Evolutionary conservation across 2,888 invertebrate species (phyloP), one percentile per base, ranked within the genome.

Genomic region (Plemyria rubiginata): DNA sequence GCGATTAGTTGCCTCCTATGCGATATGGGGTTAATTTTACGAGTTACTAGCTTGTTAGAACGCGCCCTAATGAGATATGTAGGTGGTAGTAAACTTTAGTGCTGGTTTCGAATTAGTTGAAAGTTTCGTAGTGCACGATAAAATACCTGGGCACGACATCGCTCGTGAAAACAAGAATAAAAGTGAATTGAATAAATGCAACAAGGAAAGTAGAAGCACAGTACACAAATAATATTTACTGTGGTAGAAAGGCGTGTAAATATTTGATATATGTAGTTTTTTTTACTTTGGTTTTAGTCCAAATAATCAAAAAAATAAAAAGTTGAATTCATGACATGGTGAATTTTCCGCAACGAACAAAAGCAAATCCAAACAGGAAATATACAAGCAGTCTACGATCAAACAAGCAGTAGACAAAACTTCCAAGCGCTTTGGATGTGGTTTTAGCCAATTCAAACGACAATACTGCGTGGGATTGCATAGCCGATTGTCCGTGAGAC

Each of bases 11-110:
- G 76, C 71, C 69, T 70, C 69, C 72, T 70, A 72, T 72, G 73
- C 75, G 77, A 77, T 78, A 77, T 75, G 70, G 74, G 71, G 71
- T 78, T 80, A 80, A 83, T 81, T 86, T 85, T 79, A 84, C 80
- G 76, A 80, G 75, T 67, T 67, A 67, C 71, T 68, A 71, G 75
- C 73, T 76, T 79, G 79, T 79, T 57, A 48, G 77, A 74, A 72
- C 74, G 62, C 59, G 65, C 71, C 74, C 73, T 84, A 85, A 86
- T 82, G 81, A 86, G 80, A 74, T 68, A 76, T 79, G 72, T 72
- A 69, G 74, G 75, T 75, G 73, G 74, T 75, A 71, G 57, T 67
- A 57, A 60, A 65, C 60, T 65, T 60, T 54, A 71, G 70, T 60
- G 66, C 62, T 52, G 65, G 56, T 68, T 57, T 65, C 57, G 60